Evolutionary conservation across 2,888 invertebrate species (phyloP).

Genomic region (Calameuta idolon): DNA sequence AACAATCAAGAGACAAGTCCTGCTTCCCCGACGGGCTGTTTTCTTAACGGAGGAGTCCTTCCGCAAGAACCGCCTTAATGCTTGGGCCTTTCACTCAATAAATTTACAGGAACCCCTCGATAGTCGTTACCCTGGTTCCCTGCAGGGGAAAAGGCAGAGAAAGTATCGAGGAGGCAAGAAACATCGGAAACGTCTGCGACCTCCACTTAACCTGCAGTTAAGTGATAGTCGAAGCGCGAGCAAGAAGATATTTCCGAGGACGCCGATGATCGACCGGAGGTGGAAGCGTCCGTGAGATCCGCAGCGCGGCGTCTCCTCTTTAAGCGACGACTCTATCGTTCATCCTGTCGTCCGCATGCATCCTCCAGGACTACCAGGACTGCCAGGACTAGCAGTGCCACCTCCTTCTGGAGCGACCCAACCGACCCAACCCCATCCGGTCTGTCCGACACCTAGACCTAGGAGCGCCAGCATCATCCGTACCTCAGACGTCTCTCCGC

Average conservation of each 20-base stretch:
- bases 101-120: neutral
- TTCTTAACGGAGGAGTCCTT: neutral
- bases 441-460: neutral
- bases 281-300: neutral
- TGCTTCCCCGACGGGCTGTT: neutral
- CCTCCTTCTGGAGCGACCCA: neutral
- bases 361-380: neutral
- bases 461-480: neutral
- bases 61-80: neutral
- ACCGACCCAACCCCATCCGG: neutral
- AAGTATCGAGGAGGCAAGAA: neutral
- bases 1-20: neutral
- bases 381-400: neutral
- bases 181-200: neutral
- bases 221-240: neutral
- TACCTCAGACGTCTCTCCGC: neutral
- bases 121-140: neutral
- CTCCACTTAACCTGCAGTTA: neutral
- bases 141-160: neutral
- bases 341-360: conserved; percentile 25
- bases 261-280: neutral
- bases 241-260: neutral
- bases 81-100: no score
- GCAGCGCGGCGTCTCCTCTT: conserved; percentile 9
- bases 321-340: conserved; percentile 23